Percentiles rank a stretch among this genome's conserved stretches.
Conservation (phyloP, 2,113 vertebrate species). For the Lutjanus erythropterus region DNA sequence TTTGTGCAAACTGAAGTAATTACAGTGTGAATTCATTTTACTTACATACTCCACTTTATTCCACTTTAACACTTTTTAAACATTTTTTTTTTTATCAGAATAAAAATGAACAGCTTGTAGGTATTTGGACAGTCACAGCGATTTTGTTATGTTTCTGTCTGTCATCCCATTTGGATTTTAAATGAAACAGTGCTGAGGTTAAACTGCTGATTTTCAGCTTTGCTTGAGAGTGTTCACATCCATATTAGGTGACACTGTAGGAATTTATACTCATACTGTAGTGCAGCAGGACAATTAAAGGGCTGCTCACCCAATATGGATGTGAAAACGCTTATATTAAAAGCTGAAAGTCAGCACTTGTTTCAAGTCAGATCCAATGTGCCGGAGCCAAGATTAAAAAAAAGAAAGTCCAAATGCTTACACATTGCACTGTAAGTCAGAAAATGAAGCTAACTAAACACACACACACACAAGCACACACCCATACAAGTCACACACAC, state of each 20-base stretch:
- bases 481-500: conserved; percentile 6
- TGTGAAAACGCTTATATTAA: background rate
- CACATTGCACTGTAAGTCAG: background rate
- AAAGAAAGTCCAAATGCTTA: background rate
- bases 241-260: background rate
- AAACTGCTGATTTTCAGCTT: conserved; percentile 12
- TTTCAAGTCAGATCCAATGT: background rate
- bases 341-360: background rate
- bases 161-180: background rate
- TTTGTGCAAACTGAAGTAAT: background rate
- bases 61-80: background rate
- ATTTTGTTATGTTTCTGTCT: background rate
- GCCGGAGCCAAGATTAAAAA: background rate
- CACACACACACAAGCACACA: background rate
- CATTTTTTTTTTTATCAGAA: background rate
- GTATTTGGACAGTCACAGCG: background rate
- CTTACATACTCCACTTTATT: background rate
- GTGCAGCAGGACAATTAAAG: background rate
- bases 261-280: background rate
- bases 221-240: background rate
- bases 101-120: background rate
- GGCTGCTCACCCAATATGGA: background rate
- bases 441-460: background rate
- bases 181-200: background rate
- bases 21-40: background rate